Evolutionary conservation across 2,113 vertebrate genomes (phyloP), one percentile per base, ranked within the genome.

Genomic region (Camelus dromedarius): DNA sequence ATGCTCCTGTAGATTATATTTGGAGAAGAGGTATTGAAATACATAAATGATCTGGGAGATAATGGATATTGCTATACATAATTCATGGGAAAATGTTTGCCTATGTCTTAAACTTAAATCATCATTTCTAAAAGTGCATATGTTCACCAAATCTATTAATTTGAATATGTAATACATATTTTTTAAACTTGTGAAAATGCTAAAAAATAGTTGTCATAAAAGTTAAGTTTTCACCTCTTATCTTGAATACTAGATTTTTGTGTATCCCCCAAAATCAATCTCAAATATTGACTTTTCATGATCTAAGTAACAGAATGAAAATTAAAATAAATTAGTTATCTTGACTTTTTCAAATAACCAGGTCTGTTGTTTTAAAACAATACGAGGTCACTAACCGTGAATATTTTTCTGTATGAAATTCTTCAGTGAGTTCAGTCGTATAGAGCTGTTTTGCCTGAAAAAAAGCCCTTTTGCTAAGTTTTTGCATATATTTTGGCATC

Each of bases 71-170:
- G 24, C 46, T 70, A 72, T 92, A 80, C 24, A 87, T 88, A 95
- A 91, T 96, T 96, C 77, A 96, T 42, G 82, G 35, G 62, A 7
- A 19, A 95, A 93, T 20, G 35, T 91, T 95, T 93, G 24, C 16
- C 14, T 89, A 38, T 50, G 10, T 77, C 62, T 91, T 86, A 81
- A 80, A 70, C 3, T 72, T 77, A 81, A 92, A 75, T 75, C 13
- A 79, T 91, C 46, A 76, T 88, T 96, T 96, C 87, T 2, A 60
- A 91, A 89, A 89, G 60, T 85, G 20, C 9, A 60, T 46, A 28
- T 81, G 46, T 50, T 5, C 19, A 24, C 42, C 20, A 89, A 91
- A 93, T 3, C 10, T 76, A 64, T 67, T 96, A 24, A 81, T 81
- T 85, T 89, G 18, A 93, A 95, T 66, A 77, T 46, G 35, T 77